A percentile compares a stretch with the other conserved stretches of the same genome.
phyloP scores from a whole-genome alignment of 2,797 vertebrate genomes.

The Arvicola amphibius region DNA sequence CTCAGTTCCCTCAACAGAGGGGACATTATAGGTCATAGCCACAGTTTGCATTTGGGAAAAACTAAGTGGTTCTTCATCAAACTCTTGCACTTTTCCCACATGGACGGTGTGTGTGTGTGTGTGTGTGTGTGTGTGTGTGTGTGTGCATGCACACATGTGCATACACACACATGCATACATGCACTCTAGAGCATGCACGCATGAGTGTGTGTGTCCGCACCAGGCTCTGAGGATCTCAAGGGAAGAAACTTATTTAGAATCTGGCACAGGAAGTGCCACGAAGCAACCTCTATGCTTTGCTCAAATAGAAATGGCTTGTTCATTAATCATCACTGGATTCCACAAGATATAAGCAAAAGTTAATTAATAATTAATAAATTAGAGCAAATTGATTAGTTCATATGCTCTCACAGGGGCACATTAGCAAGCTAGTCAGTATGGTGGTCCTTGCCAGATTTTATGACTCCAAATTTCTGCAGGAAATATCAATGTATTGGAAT shows the following conservation, averaged over 20 bases:
- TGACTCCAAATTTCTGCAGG: conserved; percentile 56
- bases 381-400: conserved; percentile 1
- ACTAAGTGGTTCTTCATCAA: background rate
- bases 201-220: background rate
- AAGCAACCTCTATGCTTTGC: background rate
- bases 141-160: background rate
- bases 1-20: background rate
- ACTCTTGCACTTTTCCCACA: background rate
- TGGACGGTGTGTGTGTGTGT: fast-evolving
- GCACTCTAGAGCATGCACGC: no score
- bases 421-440: background rate
- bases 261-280: background rate
- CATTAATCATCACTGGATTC: background rate
- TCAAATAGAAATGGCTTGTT: background rate
- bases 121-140: background rate
- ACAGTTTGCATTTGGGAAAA: background rate
- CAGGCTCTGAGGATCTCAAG: background rate
- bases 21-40: background rate
- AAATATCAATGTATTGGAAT: conserved; percentile 48
- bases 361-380: background rate
- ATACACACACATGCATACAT: background rate
- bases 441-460: conserved; percentile 48
- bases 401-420: background rate
- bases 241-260: background rate
- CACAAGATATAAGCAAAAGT: background rate